Percentiles rank a stretch among this genome's conserved stretches.
These are phyloP conservation scores for Enteromius fasciolatus DNA, from an alignment of 2,797 vertebrate genomes.

Conservation along the genomic window DNA sequence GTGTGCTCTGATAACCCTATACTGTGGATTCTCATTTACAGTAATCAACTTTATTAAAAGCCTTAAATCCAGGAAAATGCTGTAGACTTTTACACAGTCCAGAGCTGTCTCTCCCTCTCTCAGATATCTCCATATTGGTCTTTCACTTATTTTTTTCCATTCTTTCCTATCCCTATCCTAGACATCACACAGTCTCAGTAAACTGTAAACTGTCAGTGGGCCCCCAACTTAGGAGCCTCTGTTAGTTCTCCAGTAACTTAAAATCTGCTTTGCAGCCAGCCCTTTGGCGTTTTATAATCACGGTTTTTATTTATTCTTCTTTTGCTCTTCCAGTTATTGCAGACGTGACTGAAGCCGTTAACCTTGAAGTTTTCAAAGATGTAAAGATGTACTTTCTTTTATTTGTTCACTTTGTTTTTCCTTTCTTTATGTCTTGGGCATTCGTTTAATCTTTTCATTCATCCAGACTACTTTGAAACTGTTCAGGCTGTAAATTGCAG, in stretches of 20 bases:
- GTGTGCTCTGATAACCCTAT: constrained; percentile 1
- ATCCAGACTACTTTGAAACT: constrained; percentile 23
- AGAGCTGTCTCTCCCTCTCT: constrained; percentile 10
- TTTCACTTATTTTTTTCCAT: constrained; percentile 12
- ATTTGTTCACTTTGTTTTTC: constrained; percentile 20
- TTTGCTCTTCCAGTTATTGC: constrained; percentile 11
- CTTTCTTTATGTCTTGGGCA: not conserved
- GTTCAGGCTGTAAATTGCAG: constrained; percentile 34
- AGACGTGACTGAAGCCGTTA: constrained; percentile 14
- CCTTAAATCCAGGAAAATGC: not conserved
- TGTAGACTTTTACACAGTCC: not conserved
- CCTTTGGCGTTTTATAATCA: constrained; percentile 44
- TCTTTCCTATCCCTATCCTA: not conserved
- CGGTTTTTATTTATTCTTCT: not conserved
- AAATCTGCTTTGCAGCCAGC: constrained; percentile 43
- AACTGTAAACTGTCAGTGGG: constrained; percentile 46
- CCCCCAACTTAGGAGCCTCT: constrained; percentile 38
- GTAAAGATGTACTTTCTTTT: constrained; percentile 18
- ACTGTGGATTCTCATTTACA: not conserved
- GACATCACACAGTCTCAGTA: constrained; percentile 27
- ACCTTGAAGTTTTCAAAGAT: constrained; percentile 33
- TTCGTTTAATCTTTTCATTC: constrained; percentile 40
- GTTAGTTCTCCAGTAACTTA: constrained; percentile 18
- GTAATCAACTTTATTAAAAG: constrained; percentile 2
- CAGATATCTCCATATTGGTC: constrained; percentile 12